A percentile compares a stretch with the other conserved stretches of the same genome.
These are phyloP conservation scores for Hirudo medicinalis DNA, from an alignment of 1,140 invertebrate genomes.

Conservation along the genomic window DNA sequence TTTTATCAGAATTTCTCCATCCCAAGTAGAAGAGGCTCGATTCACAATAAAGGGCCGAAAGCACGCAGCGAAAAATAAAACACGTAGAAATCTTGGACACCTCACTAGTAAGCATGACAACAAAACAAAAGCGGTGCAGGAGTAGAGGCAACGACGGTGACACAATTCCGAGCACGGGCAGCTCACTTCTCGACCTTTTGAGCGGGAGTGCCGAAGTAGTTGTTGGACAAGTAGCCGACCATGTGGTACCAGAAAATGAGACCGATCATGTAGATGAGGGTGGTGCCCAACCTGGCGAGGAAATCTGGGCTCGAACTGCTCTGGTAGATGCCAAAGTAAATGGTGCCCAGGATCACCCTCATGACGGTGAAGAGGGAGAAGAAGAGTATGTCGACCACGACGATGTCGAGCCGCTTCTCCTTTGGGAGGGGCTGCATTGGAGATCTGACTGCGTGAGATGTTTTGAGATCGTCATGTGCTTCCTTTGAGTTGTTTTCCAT, in stretches of 20 bases:
- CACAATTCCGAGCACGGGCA: background rate
- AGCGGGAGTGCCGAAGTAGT: background rate
- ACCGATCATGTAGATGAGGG: slow-evolving; percentile 32
- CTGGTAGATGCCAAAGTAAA: slow-evolving; percentile 33
- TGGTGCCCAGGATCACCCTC: slow-evolving; percentile 31
- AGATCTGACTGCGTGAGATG: background rate
- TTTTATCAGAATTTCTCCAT: too few species aligned
- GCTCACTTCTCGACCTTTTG: background rate
- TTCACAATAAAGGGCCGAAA: too few species aligned
- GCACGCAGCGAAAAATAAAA: background rate
- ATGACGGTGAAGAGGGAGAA: slow-evolving; percentile 34
- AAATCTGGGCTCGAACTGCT: slow-evolving; percentile 31
- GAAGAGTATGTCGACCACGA: slow-evolving; percentile 30
- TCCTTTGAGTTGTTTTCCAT: background rate
- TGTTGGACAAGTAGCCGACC: slow-evolving; percentile 28
- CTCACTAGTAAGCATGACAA: background rate
- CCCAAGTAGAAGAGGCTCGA: too few species aligned
- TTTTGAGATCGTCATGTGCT: background rate
- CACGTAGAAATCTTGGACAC: background rate
- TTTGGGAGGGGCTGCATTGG: too few species aligned
- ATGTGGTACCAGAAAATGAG: slow-evolving; percentile 37
- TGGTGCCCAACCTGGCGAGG: slow-evolving; percentile 29
- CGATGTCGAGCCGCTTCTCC: background rate
- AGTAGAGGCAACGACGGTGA: background rate
- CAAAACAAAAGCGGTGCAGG: background rate